Evolutionary conservation across 2,113 vertebrate genomes (phyloP), one percentile per base, ranked within the genome.

Genomic region (Polypterus senegalus): DNA sequence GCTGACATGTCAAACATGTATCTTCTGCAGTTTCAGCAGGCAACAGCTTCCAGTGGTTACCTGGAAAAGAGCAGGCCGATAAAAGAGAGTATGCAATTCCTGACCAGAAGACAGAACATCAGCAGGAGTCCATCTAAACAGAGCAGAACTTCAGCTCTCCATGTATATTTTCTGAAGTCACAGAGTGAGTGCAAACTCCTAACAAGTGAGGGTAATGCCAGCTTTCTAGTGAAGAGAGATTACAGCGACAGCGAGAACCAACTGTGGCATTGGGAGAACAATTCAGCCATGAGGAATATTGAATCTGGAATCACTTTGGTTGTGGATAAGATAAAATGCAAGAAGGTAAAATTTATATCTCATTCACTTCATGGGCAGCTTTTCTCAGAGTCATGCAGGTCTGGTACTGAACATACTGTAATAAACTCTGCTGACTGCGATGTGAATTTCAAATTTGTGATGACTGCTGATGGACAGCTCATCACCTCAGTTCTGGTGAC

Each of bases 231-330:
- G 4, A 46, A n/a, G 46, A 49, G 52, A 48, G 62, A 58, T n/a
- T 63, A 63, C 43, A 58, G 47, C 5, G 55, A 63, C 43, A 3
- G 45, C 9, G 55, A 58, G 11, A 63, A 49, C 46, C 62, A 63
- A 45, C 62, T 63, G 11, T 63, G 62, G 62, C 49, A 45, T 43
- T 63, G 62, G 62, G 51, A 8, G 11, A 51, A 6, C 10, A 56
- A 43, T 5, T 46, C 47, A n/a, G n/a, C 11, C 5, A 27, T 58
- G 5, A 53, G 9, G 46, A 63, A 63, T 49, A 58, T 45, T 58
- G 55, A n/a, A 9, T 51, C 55, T 7, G 44, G 48, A 10, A 49
- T 46, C 47, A 45, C 49, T 5, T 4, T 63, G 3, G 4, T 43
- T 46, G 2, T 63, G 10, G 43, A 51, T 7, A 48, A 7, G 10